Conservation (phyloP, 2,113 vertebrate genomes). For the Rhinoderma darwinii region DNA sequence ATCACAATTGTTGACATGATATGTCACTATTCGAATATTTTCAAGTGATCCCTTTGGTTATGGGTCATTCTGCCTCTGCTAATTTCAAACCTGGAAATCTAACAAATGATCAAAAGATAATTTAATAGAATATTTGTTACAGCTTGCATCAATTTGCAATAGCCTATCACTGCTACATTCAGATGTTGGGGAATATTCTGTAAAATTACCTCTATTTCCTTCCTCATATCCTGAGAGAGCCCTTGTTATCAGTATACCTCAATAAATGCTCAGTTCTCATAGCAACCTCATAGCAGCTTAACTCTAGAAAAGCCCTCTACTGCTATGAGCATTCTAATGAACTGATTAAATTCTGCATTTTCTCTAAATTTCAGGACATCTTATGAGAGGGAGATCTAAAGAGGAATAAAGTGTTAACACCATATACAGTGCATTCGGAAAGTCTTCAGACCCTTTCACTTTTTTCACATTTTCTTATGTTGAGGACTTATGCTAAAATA, state of each 20-base stretch:
- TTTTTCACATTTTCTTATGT: too few relatives aligned
- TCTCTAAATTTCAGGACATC: too few relatives aligned
- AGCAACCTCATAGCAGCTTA: neutral
- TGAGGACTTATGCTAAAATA: too few relatives aligned
- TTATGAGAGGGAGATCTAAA: too few relatives aligned
- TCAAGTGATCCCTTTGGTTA: neutral
- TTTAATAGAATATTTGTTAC: too few relatives aligned
- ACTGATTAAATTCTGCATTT: too few relatives aligned
- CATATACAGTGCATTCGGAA: too few relatives aligned
- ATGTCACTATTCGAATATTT: neutral
- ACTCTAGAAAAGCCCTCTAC: neutral
- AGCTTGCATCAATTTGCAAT: too few relatives aligned
- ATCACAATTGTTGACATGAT: neutral
- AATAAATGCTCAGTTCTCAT: neutral
- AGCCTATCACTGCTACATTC: too few relatives aligned
- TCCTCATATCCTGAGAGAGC: neutral
- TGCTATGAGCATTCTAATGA: neutral
- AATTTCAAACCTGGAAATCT: too few relatives aligned
- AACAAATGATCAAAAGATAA: neutral
- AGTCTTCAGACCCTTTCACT: too few relatives aligned
- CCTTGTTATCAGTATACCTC: neutral
- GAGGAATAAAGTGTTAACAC: too few relatives aligned
- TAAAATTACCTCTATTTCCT: neutral
- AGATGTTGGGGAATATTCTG: neutral
- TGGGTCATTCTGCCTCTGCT: neutral